A percentile compares a stretch with the other conserved stretches of the same genome.
Conservation (phyloP, 2,888 invertebrate species). For the Cosmopolites sordidus region DNA sequence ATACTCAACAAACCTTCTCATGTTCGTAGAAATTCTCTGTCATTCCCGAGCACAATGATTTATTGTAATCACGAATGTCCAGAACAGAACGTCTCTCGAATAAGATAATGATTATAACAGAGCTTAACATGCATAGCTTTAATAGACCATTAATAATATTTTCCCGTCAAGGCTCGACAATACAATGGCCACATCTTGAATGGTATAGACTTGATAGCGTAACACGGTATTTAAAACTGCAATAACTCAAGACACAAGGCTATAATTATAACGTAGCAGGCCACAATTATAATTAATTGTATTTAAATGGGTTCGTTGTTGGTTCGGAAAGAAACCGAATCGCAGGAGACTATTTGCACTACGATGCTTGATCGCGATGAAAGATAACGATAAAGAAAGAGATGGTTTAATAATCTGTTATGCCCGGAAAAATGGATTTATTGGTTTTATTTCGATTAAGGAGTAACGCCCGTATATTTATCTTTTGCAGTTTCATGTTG, state of each 20-base stretch:
- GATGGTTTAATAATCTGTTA: background rate
- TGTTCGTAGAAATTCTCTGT: background rate
- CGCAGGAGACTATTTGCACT: background rate
- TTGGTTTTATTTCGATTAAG: background rate
- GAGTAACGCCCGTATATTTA: no score
- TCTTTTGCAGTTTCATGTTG: no score
- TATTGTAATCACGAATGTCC: background rate
- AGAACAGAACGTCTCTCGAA: background rate
- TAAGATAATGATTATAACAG: background rate
- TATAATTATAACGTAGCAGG: conserved; percentile 14
- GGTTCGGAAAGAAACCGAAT: background rate
- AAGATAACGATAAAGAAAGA: background rate
- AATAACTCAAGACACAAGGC: conserved; percentile 12
- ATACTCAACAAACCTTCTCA: background rate
- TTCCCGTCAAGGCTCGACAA: background rate
- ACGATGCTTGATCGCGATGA: background rate
- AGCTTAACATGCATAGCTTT: no score
- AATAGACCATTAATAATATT: background rate
- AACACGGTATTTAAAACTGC: conserved; percentile 18
- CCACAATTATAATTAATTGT: conserved; percentile 19
- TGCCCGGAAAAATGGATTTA: background rate
- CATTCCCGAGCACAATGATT: background rate
- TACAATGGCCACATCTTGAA: background rate
- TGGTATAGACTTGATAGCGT: conserved; percentile 16
- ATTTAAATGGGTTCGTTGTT: conserved; percentile 17